Evolutionary conservation across 2,113 vertebrate species (phyloP).

Genomic region (Bostrychus sinensis): DNA sequence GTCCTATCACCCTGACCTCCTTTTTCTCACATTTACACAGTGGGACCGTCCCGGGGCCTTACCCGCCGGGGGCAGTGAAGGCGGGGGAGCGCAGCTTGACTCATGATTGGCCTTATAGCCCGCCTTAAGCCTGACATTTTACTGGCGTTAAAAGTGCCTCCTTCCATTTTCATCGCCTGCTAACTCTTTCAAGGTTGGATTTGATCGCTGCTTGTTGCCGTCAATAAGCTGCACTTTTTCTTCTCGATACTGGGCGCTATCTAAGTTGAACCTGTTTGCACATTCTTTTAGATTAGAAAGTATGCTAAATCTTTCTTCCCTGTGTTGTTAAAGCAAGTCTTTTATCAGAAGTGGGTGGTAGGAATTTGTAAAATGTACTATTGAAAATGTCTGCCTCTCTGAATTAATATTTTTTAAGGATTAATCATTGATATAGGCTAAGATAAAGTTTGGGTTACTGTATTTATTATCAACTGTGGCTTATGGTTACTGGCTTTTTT

Average conservation of each 20-base stretch:
- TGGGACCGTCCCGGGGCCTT: conserved; percentile 45
- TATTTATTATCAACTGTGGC: too few species aligned
- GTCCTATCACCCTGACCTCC: conserved; percentile 67
- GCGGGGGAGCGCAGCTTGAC: conserved; percentile 25
- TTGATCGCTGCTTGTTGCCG: conserved; percentile 33
- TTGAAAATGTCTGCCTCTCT: not conserved
- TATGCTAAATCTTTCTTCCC: not conserved
- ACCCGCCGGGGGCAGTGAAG: conserved; percentile 43
- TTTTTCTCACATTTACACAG: conserved; percentile 65
- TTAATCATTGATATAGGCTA: too few species aligned
- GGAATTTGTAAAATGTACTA: not conserved
- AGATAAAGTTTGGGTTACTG: too few species aligned
- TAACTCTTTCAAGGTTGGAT: conserved; percentile 38
- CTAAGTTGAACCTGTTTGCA: conserved; percentile 26
- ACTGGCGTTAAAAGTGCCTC: conserved; percentile 39
- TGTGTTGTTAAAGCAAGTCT: not conserved
- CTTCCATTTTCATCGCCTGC: conserved; percentile 40
- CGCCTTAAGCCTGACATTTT: conserved; percentile 47
- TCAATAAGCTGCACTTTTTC: conserved; percentile 34
- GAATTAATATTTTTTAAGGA: too few species aligned
- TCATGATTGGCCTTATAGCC: conserved; percentile 24
- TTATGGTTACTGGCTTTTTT: too few species aligned
- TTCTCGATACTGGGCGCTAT: conserved; percentile 29
- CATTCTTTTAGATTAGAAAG: not conserved
- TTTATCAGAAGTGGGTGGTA: not conserved